Base-by-base conservation (phyloP, 53 echinoderm and acorn worm genomes). In the Crossaster papposus region DNA sequence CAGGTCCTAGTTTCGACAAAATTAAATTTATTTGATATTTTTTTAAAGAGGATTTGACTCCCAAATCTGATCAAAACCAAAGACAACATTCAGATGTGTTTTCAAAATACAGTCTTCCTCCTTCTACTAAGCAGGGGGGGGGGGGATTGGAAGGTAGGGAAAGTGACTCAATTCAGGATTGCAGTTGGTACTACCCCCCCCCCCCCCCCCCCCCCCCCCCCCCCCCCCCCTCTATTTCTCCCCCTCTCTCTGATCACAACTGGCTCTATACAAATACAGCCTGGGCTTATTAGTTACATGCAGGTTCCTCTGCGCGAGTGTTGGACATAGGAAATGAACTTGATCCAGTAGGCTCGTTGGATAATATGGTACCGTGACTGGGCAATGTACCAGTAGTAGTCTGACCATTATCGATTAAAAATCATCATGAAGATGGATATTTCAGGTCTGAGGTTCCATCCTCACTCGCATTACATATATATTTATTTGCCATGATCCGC, bases 191-290 rank as follows among this genome's bases (percentile, higher is more conserved):
- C 44, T 44, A 5, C 1, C 44, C 44, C 44, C 44, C 44, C 38
- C 38, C 38, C 38, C 38, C 38, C 38, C 38, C 38, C 2, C 38
- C 7, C 38, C 7, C 38, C 38, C 7, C 38, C 38, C 38, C 38
- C 38, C 38, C 38, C 38, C 38, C 38, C 38, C 65, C 65, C 36
- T n/a, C n/a, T n/a, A n/a, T n/a, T n/a, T n/a, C n/a, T n/a, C 0
- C n/a, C 23, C 83, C 63, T 6, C 34, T 14, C 58, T 11, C 22
- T 84, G 72, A 84, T 84, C 72, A 72, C 30, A 84, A 84, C 53
- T 31, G 17, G 30, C 84, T 84, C 72, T 30, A 29, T 84, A 87
- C 87, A 87, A 87, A 87, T 87, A 87, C 51, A 87, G 76, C 87
- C 18, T 35, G 77, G 55, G 20, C 53, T 87, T n/a, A n/a, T n/a